Base-by-base conservation (phyloP, 2,113 vertebrate genomes). In the Phaetusa simplex region DNA sequence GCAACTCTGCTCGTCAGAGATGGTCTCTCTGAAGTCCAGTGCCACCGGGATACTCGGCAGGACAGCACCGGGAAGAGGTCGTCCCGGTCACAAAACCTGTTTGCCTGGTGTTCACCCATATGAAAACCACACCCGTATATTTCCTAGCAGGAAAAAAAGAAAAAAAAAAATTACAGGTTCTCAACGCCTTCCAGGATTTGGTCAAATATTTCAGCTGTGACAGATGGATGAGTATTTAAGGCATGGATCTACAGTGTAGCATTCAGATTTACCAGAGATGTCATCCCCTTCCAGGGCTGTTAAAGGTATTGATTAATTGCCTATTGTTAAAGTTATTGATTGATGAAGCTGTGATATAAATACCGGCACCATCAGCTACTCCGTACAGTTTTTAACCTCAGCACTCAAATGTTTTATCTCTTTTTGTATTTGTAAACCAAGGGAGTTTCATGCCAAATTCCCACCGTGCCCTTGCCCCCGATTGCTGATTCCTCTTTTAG, bases 271-370 rank as follows among this genome's bases (percentile, higher is more conserved):
- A 95, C 56, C 91, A 91, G 86, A 81, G 50, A 61, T 89, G 56
- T 69, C 86, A 87, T 77, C 61, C 26, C 30, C 45, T 95, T 10
- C 36, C 10, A 65, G 20, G 34, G 70, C 50, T 94, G 59, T 95
- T 95, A 96, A 91, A 92, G 24, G 27, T 85, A 93, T 88, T 95
- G 95, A 96, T 95, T 93, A 91, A 97, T 96, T 88, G 78, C 84
- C 38, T 80, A 69, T 94, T 87, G 70, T 97, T 95, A 91, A 82
- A 79, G 58, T 27, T 95, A 97, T 87, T 72, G 97, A 95, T 59
- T 82, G 86, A 90, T 82, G 58, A 90, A 94, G 58, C 81, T 94
- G 74, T 38, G 77, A 7, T 66, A 96, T 87, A 96, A 90, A 95
- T 95, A 95, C 62, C n/a, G 36, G 32, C 56, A 95, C 45, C 20